These are phyloP conservation scores for Acrossocheilus wenchowensis DNA, from an alignment of 2,797 vertebrate species.

Conservation along the genomic window DNA sequence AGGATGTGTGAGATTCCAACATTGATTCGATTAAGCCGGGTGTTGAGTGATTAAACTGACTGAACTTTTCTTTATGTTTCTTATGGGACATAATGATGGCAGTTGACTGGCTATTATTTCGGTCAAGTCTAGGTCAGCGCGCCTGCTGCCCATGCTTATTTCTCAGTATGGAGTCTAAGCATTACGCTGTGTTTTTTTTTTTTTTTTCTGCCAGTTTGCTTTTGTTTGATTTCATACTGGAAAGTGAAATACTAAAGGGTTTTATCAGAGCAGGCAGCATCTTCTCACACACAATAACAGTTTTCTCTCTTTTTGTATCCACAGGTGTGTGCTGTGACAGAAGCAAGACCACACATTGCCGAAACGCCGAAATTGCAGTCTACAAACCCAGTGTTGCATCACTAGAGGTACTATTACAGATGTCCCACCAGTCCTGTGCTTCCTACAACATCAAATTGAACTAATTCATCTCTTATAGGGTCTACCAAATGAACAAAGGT, in stretches of 20 bases:
- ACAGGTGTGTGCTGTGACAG: slow-evolving; percentile 23
- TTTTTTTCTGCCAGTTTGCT: not conserved
- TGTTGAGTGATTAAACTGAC: not conserved
- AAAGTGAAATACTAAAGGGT: not conserved
- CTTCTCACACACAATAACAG: not conserved
- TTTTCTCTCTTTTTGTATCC: slow-evolving; percentile 21
- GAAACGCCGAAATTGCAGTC: slow-evolving; percentile 7
- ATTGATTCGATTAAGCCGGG: not conserved
- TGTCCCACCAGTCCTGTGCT: not conserved
- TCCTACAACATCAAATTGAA: slow-evolving; percentile 12
- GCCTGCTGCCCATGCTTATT: not conserved
- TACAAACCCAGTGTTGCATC: slow-evolving; percentile 27
- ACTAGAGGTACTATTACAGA: not conserved
- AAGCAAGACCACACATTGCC: not conserved
- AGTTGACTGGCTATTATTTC: not conserved
- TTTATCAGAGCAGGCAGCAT: slow-evolving; percentile 23
- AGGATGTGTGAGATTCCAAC: too few relatives aligned
- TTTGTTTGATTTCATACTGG: slow-evolving; percentile 18
- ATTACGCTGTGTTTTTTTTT: not conserved
- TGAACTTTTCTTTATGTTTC: not conserved
- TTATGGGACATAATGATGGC: slow-evolving; percentile 10
- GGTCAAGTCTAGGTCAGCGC: not conserved
- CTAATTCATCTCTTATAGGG: not conserved
- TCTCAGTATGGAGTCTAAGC: not conserved
- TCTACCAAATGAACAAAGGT: not conserved